phyloP scores from a whole-genome alignment of 1,140 invertebrate genomes.

The Coelopa frigida region DNA sequence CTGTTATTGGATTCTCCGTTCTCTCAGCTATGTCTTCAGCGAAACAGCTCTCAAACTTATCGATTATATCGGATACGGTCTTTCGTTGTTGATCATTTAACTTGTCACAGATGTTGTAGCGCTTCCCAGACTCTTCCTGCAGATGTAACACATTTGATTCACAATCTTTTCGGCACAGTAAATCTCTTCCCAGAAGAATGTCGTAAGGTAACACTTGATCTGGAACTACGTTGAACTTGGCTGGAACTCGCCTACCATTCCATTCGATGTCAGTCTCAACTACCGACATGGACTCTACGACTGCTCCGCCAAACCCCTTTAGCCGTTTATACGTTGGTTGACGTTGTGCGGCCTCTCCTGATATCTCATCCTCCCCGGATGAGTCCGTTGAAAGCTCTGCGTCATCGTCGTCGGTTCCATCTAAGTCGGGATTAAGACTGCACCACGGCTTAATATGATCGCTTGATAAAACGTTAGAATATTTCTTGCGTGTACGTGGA shows the following conservation, averaged over 20 bases:
- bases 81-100: not conserved
- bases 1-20: conserved; percentile 12
- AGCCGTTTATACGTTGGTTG: not conserved
- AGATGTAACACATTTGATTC: too few species aligned
- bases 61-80: not conserved
- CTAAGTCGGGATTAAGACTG: conserved; percentile 5
- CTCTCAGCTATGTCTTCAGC: conserved; percentile 6
- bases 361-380: conserved; percentile 3
- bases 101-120: not conserved
- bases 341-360: conserved; percentile 7
- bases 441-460: conserved; percentile 19
- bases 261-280: not conserved
- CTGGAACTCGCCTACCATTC: not conserved
- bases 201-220: not conserved
- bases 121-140: too few species aligned
- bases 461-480: not conserved
- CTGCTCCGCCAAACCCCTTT: not conserved
- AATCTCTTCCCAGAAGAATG: not conserved
- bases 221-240: not conserved
- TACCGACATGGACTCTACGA: not conserved
- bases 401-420: not conserved
- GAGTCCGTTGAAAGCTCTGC: too few species aligned
- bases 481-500: conserved; percentile 6
- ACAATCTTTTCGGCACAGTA: not conserved
- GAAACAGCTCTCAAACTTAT: too few species aligned